These are phyloP conservation scores for Agelaius phoeniceus DNA, from an alignment of 2,113 vertebrate species.

Conservation along the genomic window DNA sequence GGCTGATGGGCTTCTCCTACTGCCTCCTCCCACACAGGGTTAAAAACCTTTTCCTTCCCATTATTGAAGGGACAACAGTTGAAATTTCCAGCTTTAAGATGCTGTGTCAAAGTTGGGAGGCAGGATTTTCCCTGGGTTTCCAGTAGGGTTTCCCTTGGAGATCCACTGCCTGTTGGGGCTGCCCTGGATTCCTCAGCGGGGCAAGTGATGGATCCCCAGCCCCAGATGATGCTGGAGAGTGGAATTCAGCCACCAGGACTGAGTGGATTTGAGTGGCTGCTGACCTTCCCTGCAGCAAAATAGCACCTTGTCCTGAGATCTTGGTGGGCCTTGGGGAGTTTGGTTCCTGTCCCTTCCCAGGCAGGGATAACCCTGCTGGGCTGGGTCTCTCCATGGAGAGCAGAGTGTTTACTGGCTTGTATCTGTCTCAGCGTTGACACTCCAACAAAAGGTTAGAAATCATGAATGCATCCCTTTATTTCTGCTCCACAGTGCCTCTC, in stretches of 20 bases:
- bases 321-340: background rate
- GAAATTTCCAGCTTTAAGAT: background rate
- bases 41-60: background rate
- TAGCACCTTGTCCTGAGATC: background rate
- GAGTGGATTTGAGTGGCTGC: background rate
- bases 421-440: slow-evolving; percentile 62
- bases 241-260: background rate
- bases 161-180: background rate
- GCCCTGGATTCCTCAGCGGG: background rate
- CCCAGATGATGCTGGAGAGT: background rate
- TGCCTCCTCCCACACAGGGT: background rate
- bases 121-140: background rate
- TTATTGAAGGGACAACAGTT: background rate
- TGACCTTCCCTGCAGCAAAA: background rate
- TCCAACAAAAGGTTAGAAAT: slow-evolving; percentile 65
- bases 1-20: background rate
- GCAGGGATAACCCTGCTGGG: background rate
- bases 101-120: background rate
- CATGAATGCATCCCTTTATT: slow-evolving; percentile 77
- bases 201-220: background rate
- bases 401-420: slow-evolving; percentile 69
- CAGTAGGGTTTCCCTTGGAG: background rate
- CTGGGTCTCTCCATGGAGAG: slow-evolving; percentile 32
- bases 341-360: background rate
- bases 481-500: slow-evolving; percentile 68